These are phyloP conservation scores for Rhagium mordax DNA, from an alignment of 2,888 invertebrate species.

Conservation along the genomic window DNA sequence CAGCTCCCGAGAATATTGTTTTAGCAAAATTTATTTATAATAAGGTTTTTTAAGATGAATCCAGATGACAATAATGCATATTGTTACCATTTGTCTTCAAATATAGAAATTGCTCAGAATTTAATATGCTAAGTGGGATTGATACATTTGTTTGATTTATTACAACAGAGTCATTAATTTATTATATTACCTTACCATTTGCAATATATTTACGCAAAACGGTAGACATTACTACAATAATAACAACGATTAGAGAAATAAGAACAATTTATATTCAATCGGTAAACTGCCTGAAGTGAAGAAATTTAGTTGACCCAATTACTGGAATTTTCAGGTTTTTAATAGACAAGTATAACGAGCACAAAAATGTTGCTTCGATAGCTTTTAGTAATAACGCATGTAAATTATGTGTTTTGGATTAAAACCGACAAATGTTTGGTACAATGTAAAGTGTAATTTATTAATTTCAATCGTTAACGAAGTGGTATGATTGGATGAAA, in stretches of 20 bases:
- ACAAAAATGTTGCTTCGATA: conserved; percentile 31
- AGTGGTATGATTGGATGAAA: conserved; percentile 63
- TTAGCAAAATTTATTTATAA: no score
- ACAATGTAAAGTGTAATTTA: conserved; percentile 59
- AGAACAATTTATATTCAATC: conserved; percentile 22
- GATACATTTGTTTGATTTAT: background rate
- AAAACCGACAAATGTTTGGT: conserved; percentile 36
- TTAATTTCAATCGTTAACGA: conserved; percentile 66
- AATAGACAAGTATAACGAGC: conserved; percentile 8
- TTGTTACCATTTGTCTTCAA: no score
- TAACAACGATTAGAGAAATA: conserved; percentile 8
- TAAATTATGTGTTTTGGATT: conserved; percentile 47
- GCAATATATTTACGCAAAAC: background rate
- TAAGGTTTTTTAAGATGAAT: no score
- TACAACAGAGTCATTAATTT: background rate
- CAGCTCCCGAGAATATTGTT: no score
- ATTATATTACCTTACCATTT: background rate
- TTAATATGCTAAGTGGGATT: background rate
- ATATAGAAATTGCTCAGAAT: background rate
- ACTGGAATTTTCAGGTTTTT: conserved; percentile 14
- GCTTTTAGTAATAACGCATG: conserved; percentile 47
- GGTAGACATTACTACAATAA: background rate
- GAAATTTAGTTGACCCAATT: conserved; percentile 27
- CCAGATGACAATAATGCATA: no score
- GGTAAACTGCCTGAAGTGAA: conserved; percentile 8